Conservation (phyloP, 1,140 invertebrate species). For the Gonioctena quinquepunctata region DNA sequence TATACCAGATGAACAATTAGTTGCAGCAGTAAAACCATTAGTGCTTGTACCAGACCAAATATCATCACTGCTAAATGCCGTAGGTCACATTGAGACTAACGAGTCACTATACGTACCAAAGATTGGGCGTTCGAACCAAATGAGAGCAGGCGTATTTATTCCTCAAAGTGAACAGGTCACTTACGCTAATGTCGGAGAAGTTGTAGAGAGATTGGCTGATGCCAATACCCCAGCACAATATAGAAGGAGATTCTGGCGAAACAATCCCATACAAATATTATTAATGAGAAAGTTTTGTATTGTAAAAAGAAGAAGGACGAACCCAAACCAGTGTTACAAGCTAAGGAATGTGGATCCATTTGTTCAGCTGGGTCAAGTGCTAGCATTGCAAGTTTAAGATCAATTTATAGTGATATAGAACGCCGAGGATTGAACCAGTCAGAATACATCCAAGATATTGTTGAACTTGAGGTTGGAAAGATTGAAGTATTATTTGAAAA, state of each 20-base stretch:
- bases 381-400: no score
- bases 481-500: no score
- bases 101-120: background rate
- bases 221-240: background rate
- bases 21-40: background rate
- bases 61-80: background rate
- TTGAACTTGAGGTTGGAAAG: no score
- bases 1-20: no score
- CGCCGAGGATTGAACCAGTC: no score
- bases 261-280: background rate
- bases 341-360: no score
- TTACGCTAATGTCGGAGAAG: background rate
- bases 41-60: background rate
- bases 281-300: no score
- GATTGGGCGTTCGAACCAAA: background rate
- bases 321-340: no score
- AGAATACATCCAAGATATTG: no score
- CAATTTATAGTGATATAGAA: no score
- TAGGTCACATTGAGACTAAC: background rate
- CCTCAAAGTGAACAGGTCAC: background rate
- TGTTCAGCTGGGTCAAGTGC: no score
- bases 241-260: background rate
- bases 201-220: background rate
- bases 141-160: background rate
- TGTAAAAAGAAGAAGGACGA: no score